phyloP scores from a whole-genome alignment of 2,888 invertebrate genomes.

The Leucozona laternaria region DNA sequence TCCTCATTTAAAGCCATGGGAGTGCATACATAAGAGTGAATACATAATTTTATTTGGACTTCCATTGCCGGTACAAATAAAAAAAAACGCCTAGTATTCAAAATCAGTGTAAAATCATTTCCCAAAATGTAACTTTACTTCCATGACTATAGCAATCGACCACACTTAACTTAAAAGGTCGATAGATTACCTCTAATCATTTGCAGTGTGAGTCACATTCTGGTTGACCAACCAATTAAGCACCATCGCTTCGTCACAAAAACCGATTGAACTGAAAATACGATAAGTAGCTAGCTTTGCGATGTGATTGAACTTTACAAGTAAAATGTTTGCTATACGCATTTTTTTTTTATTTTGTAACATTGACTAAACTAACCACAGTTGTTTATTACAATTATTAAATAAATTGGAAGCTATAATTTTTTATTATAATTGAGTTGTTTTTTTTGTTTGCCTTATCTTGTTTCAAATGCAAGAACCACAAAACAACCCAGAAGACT shows the following conservation, averaged over 20 bases:
- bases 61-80: too few relatives aligned
- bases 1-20: too few relatives aligned
- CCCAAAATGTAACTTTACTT: too few relatives aligned
- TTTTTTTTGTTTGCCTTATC: background rate
- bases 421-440: slow-evolving; percentile 39
- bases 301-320: slow-evolving; percentile 12
- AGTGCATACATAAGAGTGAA: too few relatives aligned
- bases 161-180: background rate
- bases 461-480: background rate
- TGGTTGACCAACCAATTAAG: slow-evolving; percentile 1
- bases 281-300: background rate
- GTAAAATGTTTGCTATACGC: too few relatives aligned
- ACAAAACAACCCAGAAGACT: background rate
- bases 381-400: slow-evolving; percentile 42
- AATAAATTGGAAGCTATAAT: slow-evolving; percentile 40
- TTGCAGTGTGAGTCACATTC: background rate
- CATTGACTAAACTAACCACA: slow-evolving; percentile 3
- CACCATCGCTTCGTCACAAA: background rate
- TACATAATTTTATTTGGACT: too few relatives aligned
- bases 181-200: background rate
- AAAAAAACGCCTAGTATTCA: too few relatives aligned
- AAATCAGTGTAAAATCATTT: too few relatives aligned
- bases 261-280: background rate
- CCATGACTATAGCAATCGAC: background rate
- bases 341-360: background rate